Conservation (phyloP, 2,797 vertebrate genomes). For the Ctenochaetus hawaiiensis region DNA sequence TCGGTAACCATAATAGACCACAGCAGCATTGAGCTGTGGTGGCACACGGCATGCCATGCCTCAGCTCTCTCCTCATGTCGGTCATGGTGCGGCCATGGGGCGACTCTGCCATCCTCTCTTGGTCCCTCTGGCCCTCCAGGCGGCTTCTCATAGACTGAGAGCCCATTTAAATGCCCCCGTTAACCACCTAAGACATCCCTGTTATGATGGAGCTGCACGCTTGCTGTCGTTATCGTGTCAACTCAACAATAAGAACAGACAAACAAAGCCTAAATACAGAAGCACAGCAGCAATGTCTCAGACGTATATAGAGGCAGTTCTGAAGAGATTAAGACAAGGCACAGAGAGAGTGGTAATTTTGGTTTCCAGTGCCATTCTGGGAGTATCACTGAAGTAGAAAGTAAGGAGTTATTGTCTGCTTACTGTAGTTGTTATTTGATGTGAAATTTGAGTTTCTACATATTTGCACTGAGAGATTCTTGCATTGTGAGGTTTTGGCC, state of each 20-base stretch:
- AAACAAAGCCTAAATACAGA: constrained; percentile 21
- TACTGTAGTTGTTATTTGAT: constrained; percentile 6
- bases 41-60: background rate
- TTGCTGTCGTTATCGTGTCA: constrained; percentile 31
- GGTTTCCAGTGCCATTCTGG: constrained; percentile 8
- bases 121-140: constrained; percentile 27
- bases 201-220: constrained; percentile 32
- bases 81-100: constrained; percentile 28
- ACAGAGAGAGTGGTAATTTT: background rate
- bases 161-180: constrained; percentile 53
- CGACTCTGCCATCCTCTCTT: constrained; percentile 5
- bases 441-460: constrained; percentile 10
- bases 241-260: constrained; percentile 1
- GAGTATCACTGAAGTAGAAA: background rate
- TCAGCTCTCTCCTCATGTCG: constrained; percentile 26
- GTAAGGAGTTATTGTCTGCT: constrained; percentile 4
- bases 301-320: background rate
- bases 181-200: background rate
- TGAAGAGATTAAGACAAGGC: background rate
- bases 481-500: constrained; percentile 49
- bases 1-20: constrained; percentile 2
- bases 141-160: constrained; percentile 39
- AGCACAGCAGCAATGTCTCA: background rate
- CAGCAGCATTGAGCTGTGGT: background rate
- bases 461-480: constrained; percentile 15